phyloP scores from a whole-genome alignment of 2,888 invertebrate species.

The Acanthopleura granulata region DNA sequence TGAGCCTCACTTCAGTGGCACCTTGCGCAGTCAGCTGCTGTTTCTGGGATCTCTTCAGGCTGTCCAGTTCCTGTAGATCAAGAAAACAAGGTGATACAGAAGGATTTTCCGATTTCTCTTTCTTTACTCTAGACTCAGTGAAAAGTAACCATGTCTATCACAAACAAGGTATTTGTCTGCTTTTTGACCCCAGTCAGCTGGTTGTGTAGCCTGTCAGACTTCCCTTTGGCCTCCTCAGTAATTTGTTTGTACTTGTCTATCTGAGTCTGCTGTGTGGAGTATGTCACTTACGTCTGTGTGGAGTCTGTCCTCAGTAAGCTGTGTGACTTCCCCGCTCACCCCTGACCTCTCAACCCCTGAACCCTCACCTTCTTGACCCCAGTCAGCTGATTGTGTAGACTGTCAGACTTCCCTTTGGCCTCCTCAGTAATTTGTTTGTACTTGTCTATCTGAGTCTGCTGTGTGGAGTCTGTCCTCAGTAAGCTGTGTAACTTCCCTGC shows the following conservation, averaged over 20 bases:
- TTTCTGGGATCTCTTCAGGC: constrained; percentile 72
- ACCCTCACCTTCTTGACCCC: constrained; percentile 56
- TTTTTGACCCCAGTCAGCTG: constrained; percentile 60
- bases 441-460: constrained; percentile 70
- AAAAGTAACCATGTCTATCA: too few species aligned
- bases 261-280: constrained; percentile 63
- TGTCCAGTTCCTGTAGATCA: constrained; percentile 71
- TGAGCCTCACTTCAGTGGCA: constrained; percentile 71
- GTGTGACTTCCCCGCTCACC: too few species aligned
- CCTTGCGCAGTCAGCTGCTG: constrained; percentile 67
- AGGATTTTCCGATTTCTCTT: neutral
- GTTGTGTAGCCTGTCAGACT: constrained; percentile 62
- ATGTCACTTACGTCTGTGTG: constrained; percentile 60
- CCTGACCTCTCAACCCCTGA: too few species aligned
- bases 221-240: constrained; percentile 66
- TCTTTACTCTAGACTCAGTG: neutral
- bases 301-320: constrained; percentile 60
- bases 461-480: too few species aligned
- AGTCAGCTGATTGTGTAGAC: constrained; percentile 60
- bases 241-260: constrained; percentile 69
- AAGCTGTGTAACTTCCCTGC: too few species aligned
- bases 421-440: constrained; percentile 68
- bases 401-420: constrained; percentile 60
- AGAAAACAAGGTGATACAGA: neutral
- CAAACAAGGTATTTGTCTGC: constrained; percentile 6